phyloP scores from a whole-genome alignment of 2,113 vertebrate genomes.

The Daphoenositta chrysoptera region DNA sequence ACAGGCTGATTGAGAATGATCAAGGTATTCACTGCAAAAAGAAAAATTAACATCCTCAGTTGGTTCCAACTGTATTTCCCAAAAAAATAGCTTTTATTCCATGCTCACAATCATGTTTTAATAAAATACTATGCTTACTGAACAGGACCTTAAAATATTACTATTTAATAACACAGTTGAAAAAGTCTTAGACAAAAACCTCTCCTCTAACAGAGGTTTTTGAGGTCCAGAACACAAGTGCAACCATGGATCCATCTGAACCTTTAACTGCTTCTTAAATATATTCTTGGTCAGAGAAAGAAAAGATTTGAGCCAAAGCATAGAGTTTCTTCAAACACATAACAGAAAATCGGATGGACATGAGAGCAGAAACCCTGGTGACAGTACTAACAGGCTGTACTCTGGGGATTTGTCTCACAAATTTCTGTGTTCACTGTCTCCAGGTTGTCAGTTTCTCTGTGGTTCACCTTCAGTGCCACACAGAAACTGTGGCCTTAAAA shows the following conservation, averaged over 20 bases:
- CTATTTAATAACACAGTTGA: not conserved
- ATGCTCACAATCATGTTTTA: not conserved
- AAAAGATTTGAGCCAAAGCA: not conserved
- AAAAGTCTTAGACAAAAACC: not conserved
- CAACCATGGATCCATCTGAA: not conserved
- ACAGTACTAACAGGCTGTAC: not conserved
- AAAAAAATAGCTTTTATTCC: not conserved
- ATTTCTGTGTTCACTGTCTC: not conserved
- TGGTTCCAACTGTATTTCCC: not conserved
- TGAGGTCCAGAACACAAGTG: not conserved
- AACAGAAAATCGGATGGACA: not conserved
- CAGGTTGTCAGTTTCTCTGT: not conserved
- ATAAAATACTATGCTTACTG: not conserved
- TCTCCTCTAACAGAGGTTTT: not conserved
- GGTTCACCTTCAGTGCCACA: not conserved
- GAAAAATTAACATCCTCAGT: not conserved
- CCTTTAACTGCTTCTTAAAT: not conserved
- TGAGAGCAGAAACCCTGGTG: not conserved
- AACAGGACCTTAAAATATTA: not conserved
- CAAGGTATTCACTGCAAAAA: not conserved
- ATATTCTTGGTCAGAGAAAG: not conserved
- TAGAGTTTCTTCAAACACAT: not conserved
- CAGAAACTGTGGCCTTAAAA: not conserved
- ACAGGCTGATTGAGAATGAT: conserved; percentile 12
- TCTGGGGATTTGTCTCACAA: not conserved